Evolutionary conservation across 2,113 vertebrate genomes (phyloP).

Genomic region (Pithys albifrons): DNA sequence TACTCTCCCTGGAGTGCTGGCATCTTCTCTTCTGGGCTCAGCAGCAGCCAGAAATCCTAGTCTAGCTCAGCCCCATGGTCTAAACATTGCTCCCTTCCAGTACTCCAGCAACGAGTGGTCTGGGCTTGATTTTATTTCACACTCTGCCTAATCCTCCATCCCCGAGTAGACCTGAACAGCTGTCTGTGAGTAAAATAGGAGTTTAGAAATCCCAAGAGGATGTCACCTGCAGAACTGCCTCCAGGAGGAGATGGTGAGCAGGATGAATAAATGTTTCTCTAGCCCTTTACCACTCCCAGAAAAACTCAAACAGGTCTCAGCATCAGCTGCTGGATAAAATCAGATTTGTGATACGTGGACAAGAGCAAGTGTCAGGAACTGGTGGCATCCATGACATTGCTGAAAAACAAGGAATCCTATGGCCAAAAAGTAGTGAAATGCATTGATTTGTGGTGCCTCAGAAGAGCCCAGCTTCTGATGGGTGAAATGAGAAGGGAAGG

Average conservation of each 20-base stretch:
- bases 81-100: neutral
- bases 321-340: neutral
- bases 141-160: accelerated
- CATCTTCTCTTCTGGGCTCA: neutral
- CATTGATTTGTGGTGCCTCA: neutral
- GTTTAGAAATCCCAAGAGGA: neutral
- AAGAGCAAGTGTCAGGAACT: neutral
- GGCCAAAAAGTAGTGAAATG: neutral
- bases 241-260: neutral
- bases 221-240: neutral
- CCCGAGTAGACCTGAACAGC: neutral
- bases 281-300: neutral
- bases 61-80: neutral
- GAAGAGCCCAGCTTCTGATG: neutral
- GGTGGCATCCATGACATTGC: neutral
- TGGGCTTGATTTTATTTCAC: neutral
- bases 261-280: neutral
- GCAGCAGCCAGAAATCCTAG: neutral
- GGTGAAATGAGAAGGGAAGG: neutral
- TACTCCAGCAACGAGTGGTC: neutral
- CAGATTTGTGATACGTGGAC: neutral
- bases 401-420: neutral
- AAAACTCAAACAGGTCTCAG: neutral
- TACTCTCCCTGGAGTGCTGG: neutral
- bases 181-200: neutral